Evolutionary conservation across 1,140 invertebrate species (phyloP).

Genomic region (Cydia fagiglandana): DNA sequence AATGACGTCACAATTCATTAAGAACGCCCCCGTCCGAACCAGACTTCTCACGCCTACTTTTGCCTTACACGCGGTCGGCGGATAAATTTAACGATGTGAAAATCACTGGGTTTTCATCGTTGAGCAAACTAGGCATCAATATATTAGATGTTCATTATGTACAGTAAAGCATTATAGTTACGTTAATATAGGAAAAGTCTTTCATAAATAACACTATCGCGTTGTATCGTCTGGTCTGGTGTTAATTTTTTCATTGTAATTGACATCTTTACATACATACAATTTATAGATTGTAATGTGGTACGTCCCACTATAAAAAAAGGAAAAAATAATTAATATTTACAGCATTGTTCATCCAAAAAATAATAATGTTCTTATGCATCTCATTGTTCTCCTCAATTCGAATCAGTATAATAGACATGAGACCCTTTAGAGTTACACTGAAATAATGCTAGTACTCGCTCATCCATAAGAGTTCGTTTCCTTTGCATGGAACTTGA

Average conservation of each 20-base stretch:
- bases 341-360: no score
- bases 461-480: background rate
- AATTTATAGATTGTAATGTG: no score
- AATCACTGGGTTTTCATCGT: slow-evolving; percentile 47
- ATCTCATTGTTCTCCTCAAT: no score
- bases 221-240: no score
- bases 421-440: background rate
- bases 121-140: background rate
- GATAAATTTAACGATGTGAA: slow-evolving; percentile 56
- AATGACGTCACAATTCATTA: slow-evolving; percentile 57
- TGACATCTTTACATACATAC: no score
- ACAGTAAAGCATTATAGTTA: background rate
- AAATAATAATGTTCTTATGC: no score
- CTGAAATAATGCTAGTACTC: no score
- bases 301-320: no score
- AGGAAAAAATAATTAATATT: no score
- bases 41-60: slow-evolving; percentile 56
- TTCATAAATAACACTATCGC: background rate
- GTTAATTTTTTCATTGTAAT: no score
- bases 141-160: background rate
- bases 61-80: slow-evolving; percentile 43
- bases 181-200: background rate
- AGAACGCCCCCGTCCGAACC: slow-evolving; percentile 51
- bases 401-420: no score
- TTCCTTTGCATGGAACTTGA: background rate